Percentiles rank a stretch among this genome's conserved stretches.
Conservation (phyloP, 2,888 invertebrate genomes). For the Oligia fasciuncula region DNA sequence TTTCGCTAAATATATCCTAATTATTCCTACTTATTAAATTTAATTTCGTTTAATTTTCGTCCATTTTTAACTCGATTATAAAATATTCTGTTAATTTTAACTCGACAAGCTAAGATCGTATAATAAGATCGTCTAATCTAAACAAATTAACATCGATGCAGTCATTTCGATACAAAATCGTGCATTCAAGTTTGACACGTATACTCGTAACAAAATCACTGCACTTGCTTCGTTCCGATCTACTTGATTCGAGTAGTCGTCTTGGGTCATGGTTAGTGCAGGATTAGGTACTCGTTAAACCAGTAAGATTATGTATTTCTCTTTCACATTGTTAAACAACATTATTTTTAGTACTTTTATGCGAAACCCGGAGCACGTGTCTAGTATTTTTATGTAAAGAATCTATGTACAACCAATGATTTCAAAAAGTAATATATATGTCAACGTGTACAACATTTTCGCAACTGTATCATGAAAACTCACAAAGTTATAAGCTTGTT, state of each 20-base stretch:
- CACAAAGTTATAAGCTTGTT: too few relatives aligned
- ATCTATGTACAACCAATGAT: too few relatives aligned
- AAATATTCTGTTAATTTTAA: neutral
- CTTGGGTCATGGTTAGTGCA: slow-evolving; percentile 42
- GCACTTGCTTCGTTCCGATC: slow-evolving; percentile 9
- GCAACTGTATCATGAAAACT: too few relatives aligned
- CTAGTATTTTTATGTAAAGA: too few relatives aligned
- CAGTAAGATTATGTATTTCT: slow-evolving; percentile 5
- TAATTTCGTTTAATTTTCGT: neutral
- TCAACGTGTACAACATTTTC: too few relatives aligned
- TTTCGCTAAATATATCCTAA: neutral
- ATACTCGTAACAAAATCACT: slow-evolving; percentile 2
- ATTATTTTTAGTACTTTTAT: too few relatives aligned
- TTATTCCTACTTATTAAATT: neutral
- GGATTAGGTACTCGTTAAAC: slow-evolving; percentile 26
- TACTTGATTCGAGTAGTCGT: slow-evolving; percentile 17
- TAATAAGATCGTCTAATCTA: slow-evolving; percentile 6
- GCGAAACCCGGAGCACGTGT: too few relatives aligned
- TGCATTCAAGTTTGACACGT: slow-evolving; percentile 21
- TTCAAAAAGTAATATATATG: too few relatives aligned
- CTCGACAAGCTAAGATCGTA: slow-evolving; percentile 11
- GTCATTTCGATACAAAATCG: slow-evolving; percentile 23
- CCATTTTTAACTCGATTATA: neutral
- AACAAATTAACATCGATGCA: slow-evolving; percentile 25
- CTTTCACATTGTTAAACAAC: neutral